Base-by-base conservation (phyloP, 2,888 invertebrate species). In the Drosophila vallismaia region DNA sequence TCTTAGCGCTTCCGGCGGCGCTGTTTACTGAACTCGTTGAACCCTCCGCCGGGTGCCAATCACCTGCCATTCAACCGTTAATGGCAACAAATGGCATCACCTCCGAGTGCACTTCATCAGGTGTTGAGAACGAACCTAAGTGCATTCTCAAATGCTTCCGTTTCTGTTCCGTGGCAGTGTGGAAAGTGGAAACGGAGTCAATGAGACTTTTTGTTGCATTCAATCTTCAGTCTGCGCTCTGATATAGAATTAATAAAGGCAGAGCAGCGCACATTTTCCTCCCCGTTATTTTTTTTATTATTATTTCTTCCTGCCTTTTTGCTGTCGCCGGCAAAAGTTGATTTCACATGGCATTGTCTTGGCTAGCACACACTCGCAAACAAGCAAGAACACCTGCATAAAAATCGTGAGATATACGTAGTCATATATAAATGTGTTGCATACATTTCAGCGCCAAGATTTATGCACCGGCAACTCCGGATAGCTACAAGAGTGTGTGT, bases 191-290 rank as follows among this genome's bases (percentile, higher is more conserved):
- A 31, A 64, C 40, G 44, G 45, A 12, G 36, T 36, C 38, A 26
- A 46, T 31, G 57, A 19, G 54, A 14, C 45, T n/a, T 31, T 67
- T 58, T 55, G 36, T 46, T 33, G 51, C 57, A 44, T 38, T 53
- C 53, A 31, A 40, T 33, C 28, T 45, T 8, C 29, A 12, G 5
- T 14, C 49, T 19, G n/a, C 5, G 49, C 70, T 40, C 54, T 75
- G 83, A 82, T 80, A 86, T 82, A 82, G 86, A 82, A 86, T 82
- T 83, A 86, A 82, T 82, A 86, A 78, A 74, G 70, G 77, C 60
- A 57, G 63, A 59, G 57, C 62, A 57, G 63, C 62, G 57, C 62
- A 56, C 57, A 53, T 58, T 55, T 56, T 38, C 19, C 42, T 49
- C 45, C 45, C 46, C 33, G 31, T 38, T 49, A 10, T 1, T 19